Evolutionary conservation across 2,888 invertebrate species (phyloP).

Genomic region (Clepsis dumicolana): DNA sequence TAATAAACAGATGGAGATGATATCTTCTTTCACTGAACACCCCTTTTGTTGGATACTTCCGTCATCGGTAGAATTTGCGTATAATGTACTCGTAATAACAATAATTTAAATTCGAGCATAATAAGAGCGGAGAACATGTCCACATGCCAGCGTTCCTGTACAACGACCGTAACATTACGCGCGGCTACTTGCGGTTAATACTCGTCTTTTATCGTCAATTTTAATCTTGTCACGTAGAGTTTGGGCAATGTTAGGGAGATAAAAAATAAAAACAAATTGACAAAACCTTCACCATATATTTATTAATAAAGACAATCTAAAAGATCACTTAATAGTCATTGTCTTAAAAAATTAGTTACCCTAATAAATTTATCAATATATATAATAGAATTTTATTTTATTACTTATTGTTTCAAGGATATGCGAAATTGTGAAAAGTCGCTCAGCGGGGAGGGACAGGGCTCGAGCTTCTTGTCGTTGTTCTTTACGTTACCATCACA

Average conservation of each 20-base stretch:
- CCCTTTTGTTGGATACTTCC: neutral
- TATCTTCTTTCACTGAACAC: conserved; percentile 51
- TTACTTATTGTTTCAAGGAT: conserved; percentile 87
- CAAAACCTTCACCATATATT: conserved; percentile 86
- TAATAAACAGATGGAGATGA: conserved; percentile 80
- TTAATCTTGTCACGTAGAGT: neutral
- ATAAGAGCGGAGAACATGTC: too few relatives aligned
- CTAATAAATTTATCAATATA: conserved; percentile 86
- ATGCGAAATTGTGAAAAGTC: conserved; percentile 84
- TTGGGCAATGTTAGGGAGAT: conserved; percentile 32
- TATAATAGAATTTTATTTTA: conserved; percentile 78
- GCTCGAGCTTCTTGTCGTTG: conserved; percentile 78
- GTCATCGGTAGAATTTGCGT: neutral
- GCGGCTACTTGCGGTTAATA: neutral
- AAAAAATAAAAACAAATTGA: conserved; percentile 78
- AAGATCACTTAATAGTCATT: conserved; percentile 86
- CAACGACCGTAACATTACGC: too few relatives aligned
- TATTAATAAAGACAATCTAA: conserved; percentile 87
- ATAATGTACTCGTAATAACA: neutral
- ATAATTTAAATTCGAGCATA: too few relatives aligned
- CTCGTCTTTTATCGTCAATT: neutral
- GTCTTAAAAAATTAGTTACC: conserved; percentile 86
- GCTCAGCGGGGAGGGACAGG: conserved; percentile 68
- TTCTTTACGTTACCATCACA: conserved; percentile 78
- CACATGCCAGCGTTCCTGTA: too few relatives aligned